A percentile compares a stretch with the other conserved stretches of the same genome.
Evolutionary conservation across 2,113 vertebrate species (phyloP).

Genomic region (Rhinogobius similis): DNA sequence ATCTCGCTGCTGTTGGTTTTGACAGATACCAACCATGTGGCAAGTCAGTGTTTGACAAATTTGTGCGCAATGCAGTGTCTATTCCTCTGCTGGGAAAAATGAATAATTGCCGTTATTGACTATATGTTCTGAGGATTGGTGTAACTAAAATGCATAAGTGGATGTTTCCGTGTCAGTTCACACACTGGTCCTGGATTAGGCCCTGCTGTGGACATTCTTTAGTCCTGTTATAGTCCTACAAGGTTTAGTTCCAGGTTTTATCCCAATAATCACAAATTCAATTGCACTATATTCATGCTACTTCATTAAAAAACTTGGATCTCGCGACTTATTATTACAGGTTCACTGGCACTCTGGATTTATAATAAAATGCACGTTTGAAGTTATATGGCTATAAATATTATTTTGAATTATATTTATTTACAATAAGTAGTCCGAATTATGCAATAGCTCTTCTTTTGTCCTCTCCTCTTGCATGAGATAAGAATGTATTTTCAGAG

Average conservation of each 20-base stretch:
- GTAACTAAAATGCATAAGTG: not conserved
- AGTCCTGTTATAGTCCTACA: not conserved
- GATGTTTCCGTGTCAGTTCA: not conserved
- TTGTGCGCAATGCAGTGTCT: not conserved
- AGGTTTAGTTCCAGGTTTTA: no score
- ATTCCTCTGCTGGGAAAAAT: not conserved
- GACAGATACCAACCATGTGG: constrained; percentile 1
- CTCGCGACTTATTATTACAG: no score
- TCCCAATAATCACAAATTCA: no score
- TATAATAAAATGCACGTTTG: not conserved
- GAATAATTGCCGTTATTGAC: not conserved
- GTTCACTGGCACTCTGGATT: not conserved
- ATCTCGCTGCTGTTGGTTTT: constrained; percentile 3
- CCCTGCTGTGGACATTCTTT: not conserved
- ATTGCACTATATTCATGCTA: no score
- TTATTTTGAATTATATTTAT: no score
- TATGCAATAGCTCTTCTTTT: constrained; percentile 17
- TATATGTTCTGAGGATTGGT: not conserved
- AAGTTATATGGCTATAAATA: constrained; percentile 27
- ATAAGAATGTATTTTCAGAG: not conserved
- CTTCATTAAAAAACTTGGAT: no score
- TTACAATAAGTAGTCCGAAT: no score
- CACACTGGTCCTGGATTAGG: not conserved
- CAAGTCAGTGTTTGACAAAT: not conserved
- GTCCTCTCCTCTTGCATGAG: constrained; percentile 1